Percentiles rank a stretch among this genome's conserved stretches.
These are phyloP conservation scores for Arion vulgaris DNA, from an alignment of 1,140 invertebrate genomes.

Conservation along the genomic window DNA sequence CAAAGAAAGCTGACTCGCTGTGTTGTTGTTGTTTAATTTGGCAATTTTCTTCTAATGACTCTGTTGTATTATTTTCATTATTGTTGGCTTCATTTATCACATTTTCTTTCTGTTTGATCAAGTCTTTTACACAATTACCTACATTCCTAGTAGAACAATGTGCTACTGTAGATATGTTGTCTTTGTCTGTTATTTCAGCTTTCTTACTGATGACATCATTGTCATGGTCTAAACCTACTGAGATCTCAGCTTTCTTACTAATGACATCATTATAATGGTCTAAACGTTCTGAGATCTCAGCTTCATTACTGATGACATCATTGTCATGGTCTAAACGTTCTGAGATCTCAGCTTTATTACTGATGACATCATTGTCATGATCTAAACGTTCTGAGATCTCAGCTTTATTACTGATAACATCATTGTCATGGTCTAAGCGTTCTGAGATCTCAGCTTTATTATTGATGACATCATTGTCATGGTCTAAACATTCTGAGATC, in stretches of 20 bases:
- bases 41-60: background rate
- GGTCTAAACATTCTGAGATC: background rate
- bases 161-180: background rate
- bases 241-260: background rate
- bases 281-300: background rate
- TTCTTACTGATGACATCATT: no score
- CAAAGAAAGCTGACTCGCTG: background rate
- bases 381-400: background rate
- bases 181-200: background rate
- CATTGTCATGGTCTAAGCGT: background rate
- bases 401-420: background rate
- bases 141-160: background rate
- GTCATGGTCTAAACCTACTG: background rate
- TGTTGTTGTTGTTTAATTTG: background rate
- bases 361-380: background rate
- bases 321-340: background rate
- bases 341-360: background rate
- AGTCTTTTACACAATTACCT: background rate
- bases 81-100: background rate
- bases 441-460: background rate
- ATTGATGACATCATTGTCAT: background rate
- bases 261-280: background rate
- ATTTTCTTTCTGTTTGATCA: background rate
- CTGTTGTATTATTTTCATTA: background rate
- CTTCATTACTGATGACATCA: background rate